phyloP scores from a whole-genome alignment of 1,140 invertebrate genomes.

The Argopecten irradians region DNA sequence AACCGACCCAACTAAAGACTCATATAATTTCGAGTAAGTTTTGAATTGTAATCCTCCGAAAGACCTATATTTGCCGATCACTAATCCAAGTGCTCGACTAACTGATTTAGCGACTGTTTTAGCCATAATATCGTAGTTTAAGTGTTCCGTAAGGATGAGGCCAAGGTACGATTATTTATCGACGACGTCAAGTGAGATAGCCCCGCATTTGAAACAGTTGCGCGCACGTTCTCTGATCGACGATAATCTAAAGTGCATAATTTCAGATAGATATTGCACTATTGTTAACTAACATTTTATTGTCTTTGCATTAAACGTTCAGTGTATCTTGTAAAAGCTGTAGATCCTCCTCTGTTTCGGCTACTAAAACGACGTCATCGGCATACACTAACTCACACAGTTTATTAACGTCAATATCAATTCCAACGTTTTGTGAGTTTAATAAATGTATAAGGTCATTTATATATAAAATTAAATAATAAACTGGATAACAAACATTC shows the following conservation, averaged over 20 bases:
- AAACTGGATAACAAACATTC: too few species aligned
- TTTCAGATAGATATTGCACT: constrained; percentile 36
- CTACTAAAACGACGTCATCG: constrained; percentile 46
- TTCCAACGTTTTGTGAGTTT: constrained; percentile 39
- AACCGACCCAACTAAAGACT: constrained; percentile 24
- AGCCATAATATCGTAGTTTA: constrained; percentile 35
- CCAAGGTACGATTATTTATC: constrained; percentile 9
- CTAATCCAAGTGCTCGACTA: constrained; percentile 28
- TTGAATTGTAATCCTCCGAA: constrained; percentile 23
- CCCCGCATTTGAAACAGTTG: constrained; percentile 27
- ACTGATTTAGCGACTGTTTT: constrained; percentile 33
- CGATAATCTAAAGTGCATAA: constrained; percentile 44
- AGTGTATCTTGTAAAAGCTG: constrained; percentile 42
- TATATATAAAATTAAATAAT: constrained; percentile 33
- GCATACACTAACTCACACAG: too few species aligned
- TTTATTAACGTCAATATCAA: constrained; percentile 44
- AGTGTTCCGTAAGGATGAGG: constrained; percentile 19
- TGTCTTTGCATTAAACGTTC: constrained; percentile 38
- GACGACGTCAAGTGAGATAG: background rate
- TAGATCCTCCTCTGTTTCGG: constrained; percentile 43
- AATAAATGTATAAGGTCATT: constrained; percentile 46
- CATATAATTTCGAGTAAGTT: constrained; percentile 29
- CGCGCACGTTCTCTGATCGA: background rate
- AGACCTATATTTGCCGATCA: constrained; percentile 37
- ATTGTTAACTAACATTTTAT: constrained; percentile 39